phyloP scores from a whole-genome alignment of 2,113 vertebrate species.

The Anser brachyrhynchus region DNA sequence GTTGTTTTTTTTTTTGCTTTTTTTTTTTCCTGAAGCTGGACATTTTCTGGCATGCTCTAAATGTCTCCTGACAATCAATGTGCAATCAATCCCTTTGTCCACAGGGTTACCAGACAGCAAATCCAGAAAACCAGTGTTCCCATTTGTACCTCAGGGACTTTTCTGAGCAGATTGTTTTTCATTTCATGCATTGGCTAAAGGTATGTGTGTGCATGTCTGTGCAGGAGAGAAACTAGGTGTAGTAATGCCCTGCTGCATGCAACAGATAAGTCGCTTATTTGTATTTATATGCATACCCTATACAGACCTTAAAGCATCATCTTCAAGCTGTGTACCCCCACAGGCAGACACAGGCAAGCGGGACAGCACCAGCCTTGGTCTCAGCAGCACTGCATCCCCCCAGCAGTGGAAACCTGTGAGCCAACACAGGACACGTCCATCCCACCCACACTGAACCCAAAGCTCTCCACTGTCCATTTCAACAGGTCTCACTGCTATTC shows the following conservation, averaged over 20 bases:
- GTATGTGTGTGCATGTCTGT: accelerated
- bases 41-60: slow-evolving; percentile 52
- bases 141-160: neutral
- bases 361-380: neutral
- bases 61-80: accelerated
- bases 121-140: accelerated
- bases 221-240: neutral
- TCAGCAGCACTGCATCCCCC: neutral
- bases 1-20: neutral
- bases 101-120: accelerated
- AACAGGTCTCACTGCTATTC: accelerated
- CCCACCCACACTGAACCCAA: neutral
- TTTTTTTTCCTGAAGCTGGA: slow-evolving; percentile 43
- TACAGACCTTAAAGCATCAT: neutral
- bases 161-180: neutral
- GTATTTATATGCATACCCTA: accelerated
- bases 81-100: neutral
- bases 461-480: neutral
- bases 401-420: neutral
- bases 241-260: neutral
- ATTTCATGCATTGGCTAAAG: neutral
- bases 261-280: neutral
- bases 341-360: neutral
- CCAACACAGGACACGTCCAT: neutral
- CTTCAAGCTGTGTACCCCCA: neutral